A percentile compares a stretch with the other conserved stretches of the same genome.
Conservation (phyloP, 2,113 vertebrate genomes). For the Paraplagusia blochii region DNA sequence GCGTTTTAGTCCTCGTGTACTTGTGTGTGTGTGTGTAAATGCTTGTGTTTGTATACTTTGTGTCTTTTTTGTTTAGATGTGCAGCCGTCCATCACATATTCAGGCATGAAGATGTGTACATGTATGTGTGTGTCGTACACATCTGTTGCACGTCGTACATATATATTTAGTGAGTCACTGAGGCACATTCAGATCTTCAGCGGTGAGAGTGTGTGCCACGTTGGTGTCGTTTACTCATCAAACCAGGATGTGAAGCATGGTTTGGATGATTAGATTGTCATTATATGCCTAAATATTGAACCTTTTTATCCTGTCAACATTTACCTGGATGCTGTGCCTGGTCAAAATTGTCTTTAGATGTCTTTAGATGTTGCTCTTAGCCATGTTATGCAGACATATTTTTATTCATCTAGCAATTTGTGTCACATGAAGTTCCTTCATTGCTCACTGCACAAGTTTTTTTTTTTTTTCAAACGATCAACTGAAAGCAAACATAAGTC, state of each 20-base stretch:
- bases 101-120: conserved; percentile 1
- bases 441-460: background rate
- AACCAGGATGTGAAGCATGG: too few relatives aligned
- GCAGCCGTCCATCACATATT: background rate
- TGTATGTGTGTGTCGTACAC: background rate
- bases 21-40: conserved; percentile 6
- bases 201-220: background rate
- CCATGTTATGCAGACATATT: background rate
- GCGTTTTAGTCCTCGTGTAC: conserved; percentile 10
- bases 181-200: conserved; percentile 1
- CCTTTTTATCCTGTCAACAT: background rate
- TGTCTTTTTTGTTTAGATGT: background rate
- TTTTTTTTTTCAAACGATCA: conserved; percentile 1
- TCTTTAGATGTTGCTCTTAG: background rate
- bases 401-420: background rate
- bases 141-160: background rate
- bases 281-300: too few relatives aligned
- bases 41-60: background rate
- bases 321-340: too few relatives aligned
- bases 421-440: conserved; percentile 33
- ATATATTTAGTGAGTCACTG: conserved; percentile 21
- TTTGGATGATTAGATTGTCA: too few relatives aligned
- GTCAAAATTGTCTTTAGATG: background rate
- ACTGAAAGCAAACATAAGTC: background rate
- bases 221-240: too few relatives aligned